Evolutionary conservation across 2,888 invertebrate species (phyloP), one percentile per base, ranked within the genome.

Genomic region (Stictocephala bisonia): DNA sequence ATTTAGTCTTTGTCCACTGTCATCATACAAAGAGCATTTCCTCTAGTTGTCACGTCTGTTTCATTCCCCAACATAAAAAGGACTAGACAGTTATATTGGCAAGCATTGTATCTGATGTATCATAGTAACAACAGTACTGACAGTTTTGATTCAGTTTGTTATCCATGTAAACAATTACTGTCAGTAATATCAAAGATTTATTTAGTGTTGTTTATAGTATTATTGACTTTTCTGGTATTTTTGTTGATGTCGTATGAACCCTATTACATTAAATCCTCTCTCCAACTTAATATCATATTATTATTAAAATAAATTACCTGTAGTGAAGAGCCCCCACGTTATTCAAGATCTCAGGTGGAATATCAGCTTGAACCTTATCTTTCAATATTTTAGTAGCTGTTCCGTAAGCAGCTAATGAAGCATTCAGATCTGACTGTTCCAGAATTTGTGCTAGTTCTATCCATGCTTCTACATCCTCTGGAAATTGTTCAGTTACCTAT

Each of bases 401-500:
- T 66, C 91, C 94, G 83, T 99, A 99, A 0, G 97, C 97, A 80
- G 91, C 91, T 40, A 99, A 85, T 0, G 99, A 95, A 56, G 92
- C 93, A 86, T 92, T 86, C 71, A 96, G 87, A 86, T 99, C 99
- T 79, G 93, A 93, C 82, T 97, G 96, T 83, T 99, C 99, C 76
- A 99, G 87, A 83, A 99, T 97, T 86, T 99, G 99, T 0, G 99
- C 99, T 77, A 99, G 85, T 83, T 99, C 99, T 79, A 99, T 98
- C 98, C 98, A 99, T 0, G 98, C 99, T 84, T 99, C 99, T 1
- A 99, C 95, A 84, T 99, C 99, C 80, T 99, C 98, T 0, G 98
- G 97, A 83, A 95, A 96, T 84, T 97, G 95, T 82, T 97, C 97
- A 0, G 98, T 97, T 22, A 95, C 94, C 86, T 98, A 51, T 6